Evolutionary conservation across 1,140 invertebrate genomes (phyloP), one percentile per base, ranked within the genome.

Genomic region (Drosophila equinoxialis): DNA sequence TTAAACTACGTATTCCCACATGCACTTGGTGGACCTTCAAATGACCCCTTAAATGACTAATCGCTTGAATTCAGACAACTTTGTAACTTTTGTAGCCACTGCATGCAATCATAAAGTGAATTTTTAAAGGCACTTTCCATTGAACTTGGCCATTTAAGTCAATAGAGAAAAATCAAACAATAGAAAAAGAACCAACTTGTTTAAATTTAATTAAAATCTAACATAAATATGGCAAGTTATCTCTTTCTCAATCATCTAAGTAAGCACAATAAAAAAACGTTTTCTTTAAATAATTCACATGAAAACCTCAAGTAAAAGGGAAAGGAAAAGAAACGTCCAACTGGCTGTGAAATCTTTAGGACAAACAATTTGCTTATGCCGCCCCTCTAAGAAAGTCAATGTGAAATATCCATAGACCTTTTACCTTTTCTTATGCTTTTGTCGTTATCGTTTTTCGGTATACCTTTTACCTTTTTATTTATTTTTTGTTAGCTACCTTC

Each of bases 391-490:
- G 3, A 48, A 30, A 48, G 23, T 58, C 55, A 58, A 33, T 20
- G 58, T 20, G 55, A 58, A 37, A 39, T 60, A 35, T 13, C 20
- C 37, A 17, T 33, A 51, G 7, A 41, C 42, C 17, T 13, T 45
- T 64, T 75, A 60, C 65, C 73, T 60, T 76, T 76, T 76, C 59
- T 37, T 55, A 65, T 76, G 73, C 73, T 66, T 75, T 78, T 71
- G 75, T 66, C 41, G 76, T 67, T 79, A 83, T 83, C 70, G 84
- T 74, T 87, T 81, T 72, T 70, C 59, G 64, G 74, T 61, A 39
- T 61, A 39, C 54, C 55, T 58, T 37, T 70, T 30, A 30, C 14
- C 30, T 26, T 59, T 59, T 37, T 37, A 3, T 17, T 8, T 54
- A 37, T 58, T 26, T 26, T 23, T 57, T 57, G 26, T 33, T 33